Evolutionary conservation across 2,888 invertebrate genomes (phyloP), one percentile per base, ranked within the genome.

Genomic region (Macroteleia sp.): DNA sequence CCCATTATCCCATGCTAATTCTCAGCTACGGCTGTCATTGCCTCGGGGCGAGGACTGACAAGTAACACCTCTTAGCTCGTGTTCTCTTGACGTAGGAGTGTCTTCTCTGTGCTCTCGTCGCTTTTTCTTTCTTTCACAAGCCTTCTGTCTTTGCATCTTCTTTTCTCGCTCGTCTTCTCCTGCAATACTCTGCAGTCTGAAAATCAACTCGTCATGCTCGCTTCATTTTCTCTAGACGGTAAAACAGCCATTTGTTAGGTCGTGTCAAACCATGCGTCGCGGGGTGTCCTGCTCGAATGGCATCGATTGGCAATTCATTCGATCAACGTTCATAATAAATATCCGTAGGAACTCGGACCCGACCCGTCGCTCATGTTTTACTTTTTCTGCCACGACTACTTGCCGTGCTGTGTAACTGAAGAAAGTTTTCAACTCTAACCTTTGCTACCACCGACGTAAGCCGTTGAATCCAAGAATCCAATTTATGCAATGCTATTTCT

Each of bases 1-100:
- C 89, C 90, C 88, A 91, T 91, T 91, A 91, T 91, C 91, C 90
- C 90, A 91, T 91, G 91, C 90, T 91, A 91, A 91, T 91, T 91
- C 88, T 86, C 83, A 80, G 86, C 87, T 83, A 86, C 85, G 89
- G 88, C 90, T 91, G 91, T 90, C 90, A 90, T 89, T 91, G 90
- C 90, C 90, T 89, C 86, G 83, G 88, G 89, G 85, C 83, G 83
- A 84, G 83, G 86, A 89, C 89, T 90, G 90, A 91, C 91, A 90
- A 89, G 88, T 90, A 91, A 91, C 91, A 91, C 91, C 90, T 90
- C 87, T 88, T 83, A 84, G 84, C 85, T 86, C 87, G 85, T 87
- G 88, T 88, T 87, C 84, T 77, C 81, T 81, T 69, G 79, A 59
- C 79, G 76, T 80, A 79, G 81, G 80, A 83, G 83, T 81, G 81